Conservation (phyloP, 2,113 vertebrate species). For the Fregata magnificens region DNA sequence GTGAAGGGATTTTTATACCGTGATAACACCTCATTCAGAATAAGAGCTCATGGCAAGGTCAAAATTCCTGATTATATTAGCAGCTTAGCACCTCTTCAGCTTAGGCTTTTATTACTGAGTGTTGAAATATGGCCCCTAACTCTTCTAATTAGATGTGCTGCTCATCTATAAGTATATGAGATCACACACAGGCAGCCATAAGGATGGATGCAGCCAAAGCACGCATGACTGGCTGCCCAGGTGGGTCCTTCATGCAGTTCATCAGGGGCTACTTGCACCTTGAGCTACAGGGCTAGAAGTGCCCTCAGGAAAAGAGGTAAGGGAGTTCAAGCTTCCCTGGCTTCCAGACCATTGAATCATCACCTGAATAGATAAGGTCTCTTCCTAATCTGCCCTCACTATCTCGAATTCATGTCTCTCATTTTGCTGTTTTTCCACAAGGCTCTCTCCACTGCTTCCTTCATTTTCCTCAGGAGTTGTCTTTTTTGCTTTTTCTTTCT, state of each 20-base stretch:
- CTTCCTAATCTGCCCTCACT: not conserved
- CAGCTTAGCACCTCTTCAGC: not conserved
- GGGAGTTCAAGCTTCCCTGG: not conserved
- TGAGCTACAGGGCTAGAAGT: not conserved
- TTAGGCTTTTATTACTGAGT: not conserved
- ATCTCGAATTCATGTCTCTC: not conserved
- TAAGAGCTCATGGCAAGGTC: not conserved
- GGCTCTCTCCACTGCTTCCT: not conserved
- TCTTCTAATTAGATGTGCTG: not conserved
- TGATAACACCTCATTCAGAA: not conserved
- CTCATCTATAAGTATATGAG: not conserved
- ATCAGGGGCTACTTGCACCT: not conserved
- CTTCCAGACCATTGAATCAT: not conserved
- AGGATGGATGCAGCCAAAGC: no score
- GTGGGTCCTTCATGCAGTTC: fast-evolving
- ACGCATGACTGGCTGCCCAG: not conserved
- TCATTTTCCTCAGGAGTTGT: not conserved
- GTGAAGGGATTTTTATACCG: not conserved
- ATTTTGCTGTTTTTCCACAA: not conserved
- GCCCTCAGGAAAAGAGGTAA: not conserved
- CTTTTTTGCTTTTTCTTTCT: not conserved
- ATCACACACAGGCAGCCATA: not conserved
- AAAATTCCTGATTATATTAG: not conserved
- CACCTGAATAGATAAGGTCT: not conserved
- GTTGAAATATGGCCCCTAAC: not conserved